phyloP scores from a whole-genome alignment of 1,140 invertebrate species.

The Agrypnia vestita region DNA sequence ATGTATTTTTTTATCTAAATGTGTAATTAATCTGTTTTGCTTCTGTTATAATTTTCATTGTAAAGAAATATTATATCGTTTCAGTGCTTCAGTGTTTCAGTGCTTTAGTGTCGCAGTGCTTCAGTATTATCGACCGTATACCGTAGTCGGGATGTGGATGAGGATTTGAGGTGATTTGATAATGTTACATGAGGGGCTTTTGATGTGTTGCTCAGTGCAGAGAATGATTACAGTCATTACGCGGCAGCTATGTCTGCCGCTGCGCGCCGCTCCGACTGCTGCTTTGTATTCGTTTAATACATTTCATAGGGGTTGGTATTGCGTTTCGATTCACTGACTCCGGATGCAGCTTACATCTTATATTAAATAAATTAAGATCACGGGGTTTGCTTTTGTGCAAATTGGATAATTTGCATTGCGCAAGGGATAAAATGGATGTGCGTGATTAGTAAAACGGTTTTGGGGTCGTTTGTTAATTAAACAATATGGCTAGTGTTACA shows the following conservation, averaged over 20 bases:
- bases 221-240: conserved; percentile 58
- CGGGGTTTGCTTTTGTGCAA: conserved; percentile 4
- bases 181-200: conserved; percentile 52
- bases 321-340: conserved; percentile 21
- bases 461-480: not conserved
- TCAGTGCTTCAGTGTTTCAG: not conserved
- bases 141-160: not conserved
- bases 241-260: conserved; percentile 36
- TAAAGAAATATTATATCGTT: conserved; percentile 1
- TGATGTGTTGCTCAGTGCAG: conserved; percentile 48
- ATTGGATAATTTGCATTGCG: conserved; percentile 2
- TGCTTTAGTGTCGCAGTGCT: not conserved
- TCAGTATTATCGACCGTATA: conserved; percentile 51
- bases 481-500: no score
- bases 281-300: conserved; percentile 51
- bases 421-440: not conserved
- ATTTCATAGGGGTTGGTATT: conserved; percentile 40
- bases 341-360: conserved; percentile 38
- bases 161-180: conserved; percentile 57
- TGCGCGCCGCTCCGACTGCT: not conserved
- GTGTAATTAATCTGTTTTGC: no score
- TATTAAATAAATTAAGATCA: conserved; percentile 44
- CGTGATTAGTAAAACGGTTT: conserved; percentile 1
- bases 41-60: conserved; percentile 45
- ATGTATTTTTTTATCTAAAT: no score